Percentiles rank a stretch among this genome's conserved stretches.
Conservation (phyloP, 2,113 vertebrate species). For the Semicossyphus pulcher region DNA sequence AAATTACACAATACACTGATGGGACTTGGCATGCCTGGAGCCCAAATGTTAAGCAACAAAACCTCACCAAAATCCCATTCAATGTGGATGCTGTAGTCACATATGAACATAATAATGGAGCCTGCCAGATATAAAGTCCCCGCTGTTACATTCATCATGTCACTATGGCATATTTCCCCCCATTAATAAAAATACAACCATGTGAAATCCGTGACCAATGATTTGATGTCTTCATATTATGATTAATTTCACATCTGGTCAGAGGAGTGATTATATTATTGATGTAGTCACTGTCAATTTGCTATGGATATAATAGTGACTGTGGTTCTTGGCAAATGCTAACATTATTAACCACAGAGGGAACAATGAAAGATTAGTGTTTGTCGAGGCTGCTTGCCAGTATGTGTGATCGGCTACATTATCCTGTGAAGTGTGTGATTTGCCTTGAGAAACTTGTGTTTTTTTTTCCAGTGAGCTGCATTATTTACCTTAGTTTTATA, state of each 20-base stretch:
- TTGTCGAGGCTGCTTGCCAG: slow-evolving; percentile 17
- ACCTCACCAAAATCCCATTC: background rate
- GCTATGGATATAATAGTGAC: slow-evolving; percentile 62
- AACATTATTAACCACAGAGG: slow-evolving; percentile 46
- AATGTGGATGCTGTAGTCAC: background rate
- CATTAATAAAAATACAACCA: slow-evolving; percentile 53
- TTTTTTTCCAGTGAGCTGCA: too few relatives aligned
- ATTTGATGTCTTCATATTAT: slow-evolving; percentile 71
- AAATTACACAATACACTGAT: background rate
- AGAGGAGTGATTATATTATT: slow-evolving; percentile 73
- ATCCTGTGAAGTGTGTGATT: background rate
- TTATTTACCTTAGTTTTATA: too few relatives aligned
- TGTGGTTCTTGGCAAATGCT: slow-evolving; percentile 63
- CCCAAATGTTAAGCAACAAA: background rate
- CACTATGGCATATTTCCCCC: slow-evolving; percentile 33
- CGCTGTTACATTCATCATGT: slow-evolving; percentile 9
- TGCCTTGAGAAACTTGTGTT: background rate
- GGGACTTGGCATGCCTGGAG: background rate
- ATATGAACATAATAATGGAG: background rate
- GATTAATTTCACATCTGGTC: slow-evolving; percentile 77
- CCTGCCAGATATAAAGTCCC: background rate
- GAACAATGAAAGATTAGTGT: slow-evolving; percentile 50
- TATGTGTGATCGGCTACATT: background rate
- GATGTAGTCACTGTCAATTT: slow-evolving; percentile 71
- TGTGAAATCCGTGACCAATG: slow-evolving; percentile 63